These are phyloP conservation scores for Dendrolimus pini DNA, from an alignment of 2,888 invertebrate species.

Conservation along the genomic window DNA sequence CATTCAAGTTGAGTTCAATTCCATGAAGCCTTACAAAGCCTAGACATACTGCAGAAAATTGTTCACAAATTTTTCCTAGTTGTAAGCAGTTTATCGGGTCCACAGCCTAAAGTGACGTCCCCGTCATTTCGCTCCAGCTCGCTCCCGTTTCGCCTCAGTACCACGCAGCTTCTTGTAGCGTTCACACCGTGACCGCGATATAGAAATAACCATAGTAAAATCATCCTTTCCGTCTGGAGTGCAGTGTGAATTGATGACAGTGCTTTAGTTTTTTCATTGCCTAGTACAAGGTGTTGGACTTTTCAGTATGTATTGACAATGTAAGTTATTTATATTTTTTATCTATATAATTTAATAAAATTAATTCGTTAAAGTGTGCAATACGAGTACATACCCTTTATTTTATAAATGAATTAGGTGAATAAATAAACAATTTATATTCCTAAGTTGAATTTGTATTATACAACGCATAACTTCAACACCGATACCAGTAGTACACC, in stretches of 20 bases:
- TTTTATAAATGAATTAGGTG: too few species aligned
- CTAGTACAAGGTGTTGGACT: conserved; percentile 20
- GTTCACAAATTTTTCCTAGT: conserved; percentile 10
- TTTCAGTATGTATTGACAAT: conserved; percentile 30
- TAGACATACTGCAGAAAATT: too few species aligned
- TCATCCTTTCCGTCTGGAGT: conserved; percentile 39
- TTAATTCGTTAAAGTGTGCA: too few species aligned
- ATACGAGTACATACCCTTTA: too few species aligned
- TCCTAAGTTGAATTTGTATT: too few species aligned
- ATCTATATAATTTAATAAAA: too few species aligned
- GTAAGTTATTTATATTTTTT: conserved; percentile 22
- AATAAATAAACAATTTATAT: too few species aligned
- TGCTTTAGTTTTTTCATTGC: conserved; percentile 25
- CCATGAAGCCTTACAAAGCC: too few species aligned
- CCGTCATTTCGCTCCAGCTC: conserved; percentile 47
- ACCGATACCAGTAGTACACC: too few species aligned
- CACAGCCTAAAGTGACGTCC: conserved; percentile 33
- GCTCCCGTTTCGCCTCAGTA: conserved; percentile 51
- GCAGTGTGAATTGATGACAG: conserved; percentile 50
- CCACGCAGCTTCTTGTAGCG: conserved; percentile 59
- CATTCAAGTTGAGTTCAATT: too few species aligned
- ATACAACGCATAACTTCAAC: too few species aligned
- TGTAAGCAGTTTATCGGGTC: conserved; percentile 39
- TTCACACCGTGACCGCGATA: conserved; percentile 28
- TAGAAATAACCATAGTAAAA: conserved; percentile 12